These are phyloP conservation scores for Chloroceryle inda DNA, from an alignment of 2,797 vertebrate genomes.

Conservation along the genomic window DNA sequence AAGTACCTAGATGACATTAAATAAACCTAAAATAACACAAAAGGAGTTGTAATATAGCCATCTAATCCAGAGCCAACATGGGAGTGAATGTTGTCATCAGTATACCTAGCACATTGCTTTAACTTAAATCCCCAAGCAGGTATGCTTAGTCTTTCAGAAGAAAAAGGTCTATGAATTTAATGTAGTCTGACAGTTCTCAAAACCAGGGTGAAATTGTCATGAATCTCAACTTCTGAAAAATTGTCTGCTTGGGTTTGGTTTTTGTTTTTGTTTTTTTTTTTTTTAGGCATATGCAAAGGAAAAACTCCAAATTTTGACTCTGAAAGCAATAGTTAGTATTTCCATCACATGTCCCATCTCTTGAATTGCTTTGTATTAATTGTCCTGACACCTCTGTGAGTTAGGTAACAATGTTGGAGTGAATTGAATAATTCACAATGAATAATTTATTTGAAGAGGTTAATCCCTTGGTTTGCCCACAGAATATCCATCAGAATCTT, in stretches of 20 bases:
- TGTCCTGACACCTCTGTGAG: background rate
- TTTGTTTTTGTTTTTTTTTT: background rate
- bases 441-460: constrained; percentile 21
- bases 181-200: background rate
- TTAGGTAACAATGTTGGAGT: background rate
- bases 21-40: background rate
- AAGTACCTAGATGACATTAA: background rate
- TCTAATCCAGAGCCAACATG: background rate
- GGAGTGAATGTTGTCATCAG: background rate
- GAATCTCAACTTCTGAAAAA: background rate
- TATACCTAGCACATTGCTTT: background rate
- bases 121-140: background rate
- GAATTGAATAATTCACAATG: constrained; percentile 16
- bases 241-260: fast-evolving
- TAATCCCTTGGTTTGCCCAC: background rate
- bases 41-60: background rate
- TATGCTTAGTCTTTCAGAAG: background rate
- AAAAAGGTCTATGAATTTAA: background rate
- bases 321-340: background rate
- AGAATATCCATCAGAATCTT: background rate
- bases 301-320: background rate
- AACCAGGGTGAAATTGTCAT: background rate
- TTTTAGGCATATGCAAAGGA: background rate
- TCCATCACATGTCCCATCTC: background rate
- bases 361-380: constrained; percentile 12